phyloP scores from a whole-genome alignment of 2,888 invertebrate species.

The Andricus quercusramuli region DNA sequence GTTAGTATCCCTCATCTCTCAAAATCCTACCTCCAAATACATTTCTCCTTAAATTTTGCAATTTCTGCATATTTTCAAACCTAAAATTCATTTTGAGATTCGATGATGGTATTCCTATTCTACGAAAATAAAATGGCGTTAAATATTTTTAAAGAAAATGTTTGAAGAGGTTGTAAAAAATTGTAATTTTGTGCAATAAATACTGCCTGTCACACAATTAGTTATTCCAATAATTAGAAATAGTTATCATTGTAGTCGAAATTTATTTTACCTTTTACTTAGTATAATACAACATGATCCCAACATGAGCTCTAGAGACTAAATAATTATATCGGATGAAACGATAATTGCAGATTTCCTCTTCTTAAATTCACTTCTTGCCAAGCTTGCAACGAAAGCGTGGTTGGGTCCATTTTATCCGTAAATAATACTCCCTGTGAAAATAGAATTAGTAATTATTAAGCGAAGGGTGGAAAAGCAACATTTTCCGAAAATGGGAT shows the following conservation, averaged over 20 bases:
- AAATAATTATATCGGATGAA: not conserved
- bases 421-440: constrained; percentile 20
- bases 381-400: not conserved
- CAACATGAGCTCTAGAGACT: not conserved
- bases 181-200: not conserved
- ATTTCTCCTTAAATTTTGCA: not conserved
- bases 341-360: not conserved
- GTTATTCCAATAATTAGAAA: not conserved
- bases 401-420: constrained; percentile 29
- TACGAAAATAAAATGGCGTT: not conserved
- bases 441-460: not conserved
- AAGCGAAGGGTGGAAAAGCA: too few relatives aligned
- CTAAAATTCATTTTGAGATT: not conserved
- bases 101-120: not conserved
- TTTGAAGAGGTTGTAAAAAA: not conserved
- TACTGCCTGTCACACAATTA: not conserved
- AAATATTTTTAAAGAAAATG: not conserved
- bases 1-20: not conserved
- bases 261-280: not conserved
- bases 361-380: constrained; percentile 9
- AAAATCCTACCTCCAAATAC: constrained; percentile 2
- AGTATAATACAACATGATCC: not conserved
- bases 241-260: not conserved
- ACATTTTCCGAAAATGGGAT: too few relatives aligned
- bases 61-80: not conserved